A percentile compares a stretch with the other conserved stretches of the same genome.
Conservation (phyloP, 2,113 vertebrate species). For the Heterocephalus glaber region DNA sequence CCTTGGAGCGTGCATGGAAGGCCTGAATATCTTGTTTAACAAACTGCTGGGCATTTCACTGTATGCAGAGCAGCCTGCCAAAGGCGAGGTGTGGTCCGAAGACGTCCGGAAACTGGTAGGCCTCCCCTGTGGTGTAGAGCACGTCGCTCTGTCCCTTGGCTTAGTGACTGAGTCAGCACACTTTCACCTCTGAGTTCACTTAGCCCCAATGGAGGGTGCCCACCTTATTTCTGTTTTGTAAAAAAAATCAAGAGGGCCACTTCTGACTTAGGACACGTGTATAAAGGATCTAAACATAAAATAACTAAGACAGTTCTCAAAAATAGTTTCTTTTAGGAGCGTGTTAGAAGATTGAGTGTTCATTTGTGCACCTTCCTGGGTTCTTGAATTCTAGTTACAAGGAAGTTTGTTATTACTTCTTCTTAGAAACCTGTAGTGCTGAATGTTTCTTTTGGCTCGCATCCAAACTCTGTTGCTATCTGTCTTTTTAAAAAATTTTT, state of each 20-base stretch:
- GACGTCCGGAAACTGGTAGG: slow-evolving; percentile 96
- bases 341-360: not conserved
- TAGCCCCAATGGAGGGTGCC: not conserved
- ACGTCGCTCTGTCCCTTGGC: accelerated
- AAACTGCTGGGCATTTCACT: slow-evolving; percentile 93
- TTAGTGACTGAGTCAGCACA: accelerated
- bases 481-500: not conserved
- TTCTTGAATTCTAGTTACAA: not conserved
- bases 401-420: not conserved
- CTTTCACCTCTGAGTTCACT: no score
- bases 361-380: accelerated
- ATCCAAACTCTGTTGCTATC: not conserved
- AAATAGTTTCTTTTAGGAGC: not conserved
- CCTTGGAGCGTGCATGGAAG: slow-evolving; percentile 97
- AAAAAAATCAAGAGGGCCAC: no score
- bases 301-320: not conserved
- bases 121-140: accelerated
- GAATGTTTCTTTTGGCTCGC: not conserved
- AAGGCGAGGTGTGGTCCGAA: slow-evolving; percentile 95
- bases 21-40: slow-evolving; percentile 92
- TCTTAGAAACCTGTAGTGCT: not conserved
- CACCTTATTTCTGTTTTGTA: not conserved
- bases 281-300: not conserved
- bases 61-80: slow-evolving; percentile 89
- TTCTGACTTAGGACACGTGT: not conserved